Percentiles rank a stretch among this genome's conserved stretches.
These are phyloP conservation scores for Cynocephalus volans DNA, from an alignment of 2,113 vertebrate genomes.

Conservation along the genomic window DNA sequence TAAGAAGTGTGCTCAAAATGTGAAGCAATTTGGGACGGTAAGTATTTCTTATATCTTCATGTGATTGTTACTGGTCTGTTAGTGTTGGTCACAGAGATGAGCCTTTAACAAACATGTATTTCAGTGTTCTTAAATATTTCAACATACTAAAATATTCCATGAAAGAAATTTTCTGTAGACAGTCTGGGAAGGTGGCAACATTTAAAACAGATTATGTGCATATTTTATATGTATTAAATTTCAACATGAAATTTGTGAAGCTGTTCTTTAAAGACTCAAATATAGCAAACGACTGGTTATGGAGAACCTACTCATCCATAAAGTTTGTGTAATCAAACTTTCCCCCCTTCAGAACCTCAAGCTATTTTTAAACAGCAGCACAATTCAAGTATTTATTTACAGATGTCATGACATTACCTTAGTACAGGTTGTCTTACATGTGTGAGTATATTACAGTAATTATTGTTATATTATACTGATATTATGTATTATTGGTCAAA, in stretches of 20 bases:
- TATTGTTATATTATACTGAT: background rate
- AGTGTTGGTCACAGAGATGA: background rate
- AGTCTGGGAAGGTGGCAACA: background rate
- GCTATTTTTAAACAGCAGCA: background rate
- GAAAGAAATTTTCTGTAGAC: background rate
- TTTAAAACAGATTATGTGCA: background rate
- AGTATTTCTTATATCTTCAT: conserved; percentile 85
- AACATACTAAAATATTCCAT: background rate
- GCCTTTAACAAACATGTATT: background rate
- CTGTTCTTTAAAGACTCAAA: conserved; percentile 38
- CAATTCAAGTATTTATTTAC: conserved; percentile 23
- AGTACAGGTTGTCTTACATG: background rate
- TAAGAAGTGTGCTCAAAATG: conserved; percentile 99
- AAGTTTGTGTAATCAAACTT: background rate
- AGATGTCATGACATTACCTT: background rate
- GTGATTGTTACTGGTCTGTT: background rate
- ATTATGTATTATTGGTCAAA: background rate
- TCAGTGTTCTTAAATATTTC: background rate
- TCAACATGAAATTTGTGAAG: background rate
- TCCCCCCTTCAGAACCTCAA: background rate
- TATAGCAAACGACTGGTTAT: background rate
- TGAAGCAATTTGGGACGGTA: conserved; percentile 99
- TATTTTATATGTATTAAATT: conserved; percentile 5
- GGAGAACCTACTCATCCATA: background rate
- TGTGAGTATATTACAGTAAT: background rate